Evolutionary conservation across 2,113 vertebrate species (phyloP).

Genomic region (Eptesicus fuscus): DNA sequence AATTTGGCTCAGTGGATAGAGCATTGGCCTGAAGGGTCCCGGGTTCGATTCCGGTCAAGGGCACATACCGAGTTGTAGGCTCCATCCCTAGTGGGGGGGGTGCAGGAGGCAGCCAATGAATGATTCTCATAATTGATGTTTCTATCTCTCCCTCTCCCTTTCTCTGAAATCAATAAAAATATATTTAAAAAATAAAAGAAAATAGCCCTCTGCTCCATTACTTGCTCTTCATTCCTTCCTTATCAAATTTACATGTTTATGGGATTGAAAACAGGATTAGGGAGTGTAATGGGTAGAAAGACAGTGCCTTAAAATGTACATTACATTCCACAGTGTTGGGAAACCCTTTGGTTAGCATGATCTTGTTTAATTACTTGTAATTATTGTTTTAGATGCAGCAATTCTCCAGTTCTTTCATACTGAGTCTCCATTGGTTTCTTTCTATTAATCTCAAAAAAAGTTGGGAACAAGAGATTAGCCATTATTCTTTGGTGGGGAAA

Average conservation of each 20-base stretch:
- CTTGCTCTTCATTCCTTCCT: neutral
- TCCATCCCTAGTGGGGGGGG: no score
- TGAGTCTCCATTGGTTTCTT: neutral
- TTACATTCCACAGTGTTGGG: neutral
- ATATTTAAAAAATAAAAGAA: neutral
- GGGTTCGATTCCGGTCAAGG: no score
- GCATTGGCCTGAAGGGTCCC: no score
- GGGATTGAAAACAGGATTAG: neutral
- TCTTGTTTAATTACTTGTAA: conserved; percentile 4
- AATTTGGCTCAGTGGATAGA: no score
- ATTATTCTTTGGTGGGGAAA: neutral
- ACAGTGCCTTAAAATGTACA: neutral
- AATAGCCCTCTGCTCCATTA: neutral
- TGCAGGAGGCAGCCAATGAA: no score
- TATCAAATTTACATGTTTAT: conserved; percentile 1
- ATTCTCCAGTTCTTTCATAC: neutral
- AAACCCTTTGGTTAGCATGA: neutral
- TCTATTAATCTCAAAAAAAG: conserved; percentile 15
- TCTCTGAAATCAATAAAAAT: no score
- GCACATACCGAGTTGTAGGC: no score
- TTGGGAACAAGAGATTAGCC: neutral
- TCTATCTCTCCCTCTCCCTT: no score
- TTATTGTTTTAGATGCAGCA: neutral
- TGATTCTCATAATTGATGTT: no score
- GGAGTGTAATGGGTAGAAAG: neutral